Evolutionary conservation across 2,888 invertebrate genomes (phyloP).

Genomic region (Synergus umbraculus): DNA sequence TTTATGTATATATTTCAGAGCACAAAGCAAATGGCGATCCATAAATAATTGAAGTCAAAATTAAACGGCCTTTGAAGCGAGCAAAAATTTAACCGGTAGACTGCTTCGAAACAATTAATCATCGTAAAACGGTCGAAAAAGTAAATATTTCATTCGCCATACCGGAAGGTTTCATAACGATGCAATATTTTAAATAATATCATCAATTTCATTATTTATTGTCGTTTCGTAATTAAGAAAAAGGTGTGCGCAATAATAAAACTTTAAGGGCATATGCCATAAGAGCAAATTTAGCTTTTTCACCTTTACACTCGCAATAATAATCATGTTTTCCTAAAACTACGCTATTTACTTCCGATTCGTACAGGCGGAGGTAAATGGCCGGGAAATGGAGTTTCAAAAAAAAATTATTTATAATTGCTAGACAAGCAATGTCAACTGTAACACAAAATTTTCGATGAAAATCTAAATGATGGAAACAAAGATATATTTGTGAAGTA

Average conservation of each 20-base stretch:
- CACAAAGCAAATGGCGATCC: not conserved
- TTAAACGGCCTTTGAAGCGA: not conserved
- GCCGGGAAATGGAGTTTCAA: too few species aligned
- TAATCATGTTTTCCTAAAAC: too few species aligned
- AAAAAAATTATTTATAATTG: too few species aligned
- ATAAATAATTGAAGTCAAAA: not conserved
- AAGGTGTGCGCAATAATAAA: not conserved
- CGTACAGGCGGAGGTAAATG: too few species aligned
- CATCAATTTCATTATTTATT: not conserved
- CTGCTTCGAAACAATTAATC: not conserved
- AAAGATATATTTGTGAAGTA: too few species aligned
- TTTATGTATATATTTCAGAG: not conserved
- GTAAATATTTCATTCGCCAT: constrained; percentile 17
- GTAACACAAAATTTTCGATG: too few species aligned
- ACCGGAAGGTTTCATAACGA: not conserved
- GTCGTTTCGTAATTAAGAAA: not conserved
- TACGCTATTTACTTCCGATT: too few species aligned
- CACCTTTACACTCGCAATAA: not conserved
- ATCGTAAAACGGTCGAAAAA: not conserved
- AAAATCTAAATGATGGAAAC: too few species aligned
- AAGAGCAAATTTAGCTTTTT: too few species aligned
- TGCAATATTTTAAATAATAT: not conserved
- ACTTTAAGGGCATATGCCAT: too few species aligned
- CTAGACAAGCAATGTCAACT: too few species aligned
- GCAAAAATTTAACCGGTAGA: not conserved